Conservation (phyloP, 2,113 vertebrate genomes). For the Rhinoptilus africanus region DNA sequence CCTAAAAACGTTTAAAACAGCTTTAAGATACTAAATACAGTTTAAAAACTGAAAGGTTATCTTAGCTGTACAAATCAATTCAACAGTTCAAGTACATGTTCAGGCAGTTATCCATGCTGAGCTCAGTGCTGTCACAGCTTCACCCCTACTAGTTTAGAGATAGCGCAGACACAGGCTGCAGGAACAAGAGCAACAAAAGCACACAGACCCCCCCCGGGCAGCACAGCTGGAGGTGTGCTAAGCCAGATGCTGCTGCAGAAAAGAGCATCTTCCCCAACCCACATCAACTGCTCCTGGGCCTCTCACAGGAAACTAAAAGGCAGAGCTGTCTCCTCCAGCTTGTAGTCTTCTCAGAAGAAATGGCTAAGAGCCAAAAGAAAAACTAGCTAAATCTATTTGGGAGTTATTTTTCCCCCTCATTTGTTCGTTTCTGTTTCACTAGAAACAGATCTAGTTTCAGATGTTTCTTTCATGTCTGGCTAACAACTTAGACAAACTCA, state of each 20-base stretch:
- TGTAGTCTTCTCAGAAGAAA: neutral
- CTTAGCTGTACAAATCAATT: neutral
- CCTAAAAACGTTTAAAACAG: neutral
- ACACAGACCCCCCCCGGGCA: neutral
- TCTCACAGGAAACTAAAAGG: neutral
- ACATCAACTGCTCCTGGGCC: neutral
- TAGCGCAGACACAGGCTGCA: neutral
- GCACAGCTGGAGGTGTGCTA: neutral
- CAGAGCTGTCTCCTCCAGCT: neutral
- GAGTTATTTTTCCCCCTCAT: neutral
- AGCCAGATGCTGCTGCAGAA: neutral
- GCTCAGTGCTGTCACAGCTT: neutral
- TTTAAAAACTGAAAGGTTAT: neutral
- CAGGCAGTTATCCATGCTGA: neutral
- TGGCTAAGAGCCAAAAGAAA: neutral
- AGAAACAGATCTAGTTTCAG: neutral
- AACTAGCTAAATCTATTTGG: neutral
- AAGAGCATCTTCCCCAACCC: neutral
- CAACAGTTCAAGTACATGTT: neutral
- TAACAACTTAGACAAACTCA: neutral
- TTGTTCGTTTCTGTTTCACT: neutral
- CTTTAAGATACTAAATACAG: neutral
- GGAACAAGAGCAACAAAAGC: neutral
- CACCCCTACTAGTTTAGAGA: neutral
- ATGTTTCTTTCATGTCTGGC: neutral